Conservation (phyloP, 2,113 vertebrate species). For the Egretta garzetta region DNA sequence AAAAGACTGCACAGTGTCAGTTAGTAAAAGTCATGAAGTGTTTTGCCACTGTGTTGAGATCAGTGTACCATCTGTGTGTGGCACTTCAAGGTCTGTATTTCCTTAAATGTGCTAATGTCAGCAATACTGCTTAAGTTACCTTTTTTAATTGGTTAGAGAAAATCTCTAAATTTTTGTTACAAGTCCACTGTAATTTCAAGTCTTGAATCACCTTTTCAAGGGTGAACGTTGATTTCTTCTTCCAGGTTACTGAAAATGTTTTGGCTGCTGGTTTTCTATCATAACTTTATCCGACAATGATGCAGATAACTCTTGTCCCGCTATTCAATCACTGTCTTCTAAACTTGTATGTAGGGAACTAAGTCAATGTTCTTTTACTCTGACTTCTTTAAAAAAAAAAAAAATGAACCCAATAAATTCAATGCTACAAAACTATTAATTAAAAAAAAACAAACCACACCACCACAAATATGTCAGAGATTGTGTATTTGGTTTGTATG, state of each 20-base stretch:
- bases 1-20: neutral
- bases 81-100: neutral
- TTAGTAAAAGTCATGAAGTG: neutral
- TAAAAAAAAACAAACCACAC: neutral
- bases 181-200: neutral
- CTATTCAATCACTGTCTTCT: neutral
- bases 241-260: neutral
- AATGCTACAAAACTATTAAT: neutral
- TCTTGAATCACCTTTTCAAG: neutral
- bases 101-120: neutral
- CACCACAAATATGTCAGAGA: neutral
- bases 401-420: neutral
- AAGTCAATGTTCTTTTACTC: neutral
- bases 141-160: neutral
- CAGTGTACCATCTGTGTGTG: neutral
- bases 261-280: neutral
- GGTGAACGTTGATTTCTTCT: neutral
- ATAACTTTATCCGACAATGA: neutral
- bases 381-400: neutral
- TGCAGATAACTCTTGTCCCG: neutral
- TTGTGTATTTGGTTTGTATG: neutral
- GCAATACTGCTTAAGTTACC: neutral
- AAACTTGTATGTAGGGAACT: rapidly evolving
- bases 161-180: neutral
- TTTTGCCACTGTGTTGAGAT: neutral